A percentile compares a stretch with the other conserved stretches of the same genome.
These are phyloP conservation scores for Callithrix jacchus DNA, from an alignment of 2,113 vertebrate species.

Conservation along the genomic window DNA sequence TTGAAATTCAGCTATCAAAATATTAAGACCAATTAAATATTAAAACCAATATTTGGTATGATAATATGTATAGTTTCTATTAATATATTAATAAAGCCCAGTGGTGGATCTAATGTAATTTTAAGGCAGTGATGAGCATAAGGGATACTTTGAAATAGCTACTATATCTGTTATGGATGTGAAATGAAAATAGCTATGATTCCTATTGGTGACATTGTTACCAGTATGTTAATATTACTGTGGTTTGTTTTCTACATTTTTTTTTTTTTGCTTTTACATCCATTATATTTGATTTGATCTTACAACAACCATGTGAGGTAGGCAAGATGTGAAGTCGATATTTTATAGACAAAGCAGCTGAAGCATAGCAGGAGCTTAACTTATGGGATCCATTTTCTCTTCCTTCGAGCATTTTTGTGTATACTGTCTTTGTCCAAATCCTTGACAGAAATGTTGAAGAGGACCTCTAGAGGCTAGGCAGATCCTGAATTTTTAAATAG, in stretches of 20 bases:
- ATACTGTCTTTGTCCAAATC: too few relatives aligned
- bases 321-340: neutral
- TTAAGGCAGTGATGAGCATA: neutral
- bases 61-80: neutral
- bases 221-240: neutral
- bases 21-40: conserved; percentile 38
- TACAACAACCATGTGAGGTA: too few relatives aligned
- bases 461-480: too few relatives aligned
- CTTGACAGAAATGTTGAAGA: too few relatives aligned
- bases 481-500: too few relatives aligned
- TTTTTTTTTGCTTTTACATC: neutral
- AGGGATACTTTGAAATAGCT: neutral
- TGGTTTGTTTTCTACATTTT: neutral
- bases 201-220: neutral
- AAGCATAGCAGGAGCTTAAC: too few relatives aligned
- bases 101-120: neutral
- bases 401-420: too few relatives aligned
- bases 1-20: conserved; percentile 40
- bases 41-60: conserved; percentile 1
- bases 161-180: neutral
- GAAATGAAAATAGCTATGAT: conserved; percentile 13
- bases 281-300: too few relatives aligned
- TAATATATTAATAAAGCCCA: neutral
- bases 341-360: too few relatives aligned
- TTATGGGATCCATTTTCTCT: too few relatives aligned